phyloP scores from a whole-genome alignment of 2,888 invertebrate species.

The Diarsia brunnea region DNA sequence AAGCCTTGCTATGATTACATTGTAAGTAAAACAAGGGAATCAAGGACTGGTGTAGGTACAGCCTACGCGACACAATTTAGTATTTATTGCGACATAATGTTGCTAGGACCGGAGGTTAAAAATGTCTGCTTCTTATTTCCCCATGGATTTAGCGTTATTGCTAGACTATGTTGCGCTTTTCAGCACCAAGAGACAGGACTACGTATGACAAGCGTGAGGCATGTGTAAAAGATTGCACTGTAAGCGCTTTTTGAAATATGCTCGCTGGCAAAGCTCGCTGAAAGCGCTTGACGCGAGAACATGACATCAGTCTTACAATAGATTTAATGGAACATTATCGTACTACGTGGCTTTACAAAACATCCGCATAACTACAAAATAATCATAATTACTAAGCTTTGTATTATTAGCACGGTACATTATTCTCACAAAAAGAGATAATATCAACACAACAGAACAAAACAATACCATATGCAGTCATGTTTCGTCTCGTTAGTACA shows the following conservation, averaged over 20 bases:
- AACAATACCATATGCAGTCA: conserved; percentile 44
- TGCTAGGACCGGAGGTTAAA: not conserved
- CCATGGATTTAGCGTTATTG: not conserved
- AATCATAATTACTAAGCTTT: not conserved
- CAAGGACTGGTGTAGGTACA: not conserved
- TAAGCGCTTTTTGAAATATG: conserved; percentile 11
- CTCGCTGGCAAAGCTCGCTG: not conserved
- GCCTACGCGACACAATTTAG: conserved; percentile 33
- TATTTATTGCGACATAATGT: conserved; percentile 8
- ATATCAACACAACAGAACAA: conserved; percentile 42
- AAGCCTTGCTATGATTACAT: conserved; percentile 51
- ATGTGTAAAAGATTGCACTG: conserved; percentile 1
- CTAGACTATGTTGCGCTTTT: conserved; percentile 2
- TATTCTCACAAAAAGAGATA: conserved; percentile 39
- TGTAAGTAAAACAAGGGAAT: conserved; percentile 40
- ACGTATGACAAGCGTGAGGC: not conserved
- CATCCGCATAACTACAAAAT: conserved; percentile 18
- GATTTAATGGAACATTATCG: not conserved
- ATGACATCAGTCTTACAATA: conserved; percentile 10
- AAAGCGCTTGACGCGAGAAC: not conserved
- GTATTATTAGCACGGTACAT: conserved; percentile 16
- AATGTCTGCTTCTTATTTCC: conserved; percentile 8
- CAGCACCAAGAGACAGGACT: not conserved
- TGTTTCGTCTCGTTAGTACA: conserved; percentile 51
- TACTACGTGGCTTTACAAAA: not conserved